These are phyloP conservation scores for Tetranychus piercei DNA, from an alignment of 2,888 invertebrate species.

Conservation along the genomic window DNA sequence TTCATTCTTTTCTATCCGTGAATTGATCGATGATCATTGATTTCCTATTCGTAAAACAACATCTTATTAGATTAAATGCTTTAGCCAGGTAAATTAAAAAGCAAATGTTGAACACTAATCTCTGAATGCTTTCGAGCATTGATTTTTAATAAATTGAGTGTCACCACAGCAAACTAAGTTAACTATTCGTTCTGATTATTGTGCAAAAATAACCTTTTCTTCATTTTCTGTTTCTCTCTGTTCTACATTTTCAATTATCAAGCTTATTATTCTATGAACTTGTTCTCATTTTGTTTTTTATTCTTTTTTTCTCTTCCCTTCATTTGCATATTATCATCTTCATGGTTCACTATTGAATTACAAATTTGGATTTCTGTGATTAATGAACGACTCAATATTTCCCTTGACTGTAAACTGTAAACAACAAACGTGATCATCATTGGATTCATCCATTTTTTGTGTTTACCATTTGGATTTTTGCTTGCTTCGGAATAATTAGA, in stretches of 20 bases:
- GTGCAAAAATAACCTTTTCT: too few species aligned
- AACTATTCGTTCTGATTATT: too few species aligned
- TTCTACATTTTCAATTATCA: neutral
- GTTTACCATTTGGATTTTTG: neutral
- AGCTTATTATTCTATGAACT: neutral
- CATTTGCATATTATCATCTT: neutral
- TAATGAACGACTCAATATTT: neutral
- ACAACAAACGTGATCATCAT: neutral
- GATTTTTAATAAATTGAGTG: too few species aligned
- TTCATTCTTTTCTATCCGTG: neutral
- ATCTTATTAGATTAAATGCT: neutral
- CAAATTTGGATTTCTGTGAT: too few species aligned
- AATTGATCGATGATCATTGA: constrained; percentile 1
- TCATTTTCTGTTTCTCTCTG: too few species aligned
- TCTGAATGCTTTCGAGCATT: too few species aligned
- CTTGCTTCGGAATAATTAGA: neutral
- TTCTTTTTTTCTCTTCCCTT: neutral
- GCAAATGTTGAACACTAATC: too few species aligned
- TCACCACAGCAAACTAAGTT: too few species aligned
- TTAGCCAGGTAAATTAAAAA: too few species aligned
- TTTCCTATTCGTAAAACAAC: neutral
- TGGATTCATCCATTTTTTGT: neutral
- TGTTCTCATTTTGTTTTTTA: neutral
- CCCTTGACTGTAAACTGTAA: neutral
- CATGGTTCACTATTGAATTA: too few species aligned